Evolutionary conservation across 2,888 invertebrate genomes (phyloP).

Genomic region (Apodemia mormo): DNA sequence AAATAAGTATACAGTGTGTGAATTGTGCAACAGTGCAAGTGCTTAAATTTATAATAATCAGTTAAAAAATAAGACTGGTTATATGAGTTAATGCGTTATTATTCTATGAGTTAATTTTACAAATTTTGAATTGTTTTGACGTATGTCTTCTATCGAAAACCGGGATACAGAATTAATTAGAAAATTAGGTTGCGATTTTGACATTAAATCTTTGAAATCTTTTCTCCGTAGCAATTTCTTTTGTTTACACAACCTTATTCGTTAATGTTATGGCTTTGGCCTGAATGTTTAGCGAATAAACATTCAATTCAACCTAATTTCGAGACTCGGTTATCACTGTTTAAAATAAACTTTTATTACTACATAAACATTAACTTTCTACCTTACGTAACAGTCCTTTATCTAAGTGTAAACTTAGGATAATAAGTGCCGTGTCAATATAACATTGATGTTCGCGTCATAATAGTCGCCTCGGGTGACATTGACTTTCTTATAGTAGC

Average conservation of each 20-base stretch:
- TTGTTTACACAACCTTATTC: conserved; percentile 57
- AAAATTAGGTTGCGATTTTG: conserved; percentile 52
- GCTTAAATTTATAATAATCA: no score
- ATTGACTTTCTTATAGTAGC: conserved; percentile 74
- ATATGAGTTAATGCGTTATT: no score
- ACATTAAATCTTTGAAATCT: conserved; percentile 30
- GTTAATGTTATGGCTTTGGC: conserved; percentile 37
- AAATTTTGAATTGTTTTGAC: conserved; percentile 14
- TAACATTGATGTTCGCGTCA: conserved; percentile 55
- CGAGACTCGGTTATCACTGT: conserved; percentile 5
- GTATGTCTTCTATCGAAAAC: conserved; percentile 50
- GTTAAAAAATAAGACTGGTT: no score
- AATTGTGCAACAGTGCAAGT: no score
- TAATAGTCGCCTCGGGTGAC: conserved; percentile 63
- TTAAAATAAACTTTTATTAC: conserved; percentile 23
- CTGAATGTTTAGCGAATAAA: conserved; percentile 32
- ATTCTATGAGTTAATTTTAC: no score
- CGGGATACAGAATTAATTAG: conserved; percentile 52
- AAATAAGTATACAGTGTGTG: no score
- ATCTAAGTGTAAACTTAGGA: conserved; percentile 6
- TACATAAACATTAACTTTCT: conserved; percentile 29
- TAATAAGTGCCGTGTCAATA: conserved; percentile 25
- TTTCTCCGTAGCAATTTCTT: conserved; percentile 50
- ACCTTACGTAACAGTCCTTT: conserved; percentile 25
- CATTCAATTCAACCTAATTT: conserved; percentile 23